Conservation (phyloP, 1,140 invertebrate genomes). For the Heliconius hermathena region DNA sequence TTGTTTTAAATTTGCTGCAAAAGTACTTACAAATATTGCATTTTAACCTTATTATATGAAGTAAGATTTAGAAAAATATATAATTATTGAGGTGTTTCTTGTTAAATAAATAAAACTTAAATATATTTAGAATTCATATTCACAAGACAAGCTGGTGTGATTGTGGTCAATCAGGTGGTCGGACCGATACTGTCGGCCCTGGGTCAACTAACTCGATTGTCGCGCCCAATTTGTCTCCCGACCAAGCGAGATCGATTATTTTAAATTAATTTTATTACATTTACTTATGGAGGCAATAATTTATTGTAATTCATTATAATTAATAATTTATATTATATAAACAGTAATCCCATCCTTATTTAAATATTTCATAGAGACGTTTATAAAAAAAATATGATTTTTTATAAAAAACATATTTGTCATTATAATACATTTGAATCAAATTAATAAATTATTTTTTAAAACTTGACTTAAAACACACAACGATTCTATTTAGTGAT, state of each 20-base stretch:
- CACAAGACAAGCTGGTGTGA: conserved; percentile 27
- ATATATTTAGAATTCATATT: background rate
- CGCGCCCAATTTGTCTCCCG: conserved; percentile 71
- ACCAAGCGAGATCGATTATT: conserved; percentile 50
- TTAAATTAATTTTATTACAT: conserved; percentile 41
- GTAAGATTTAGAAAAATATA: background rate
- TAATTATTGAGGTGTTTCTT: background rate
- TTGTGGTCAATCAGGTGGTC: conserved; percentile 52
- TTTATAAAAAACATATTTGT: too few species aligned
- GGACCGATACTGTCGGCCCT: conserved; percentile 56
- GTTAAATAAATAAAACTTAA: too few species aligned
- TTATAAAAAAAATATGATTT: too few species aligned
- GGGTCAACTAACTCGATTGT: conserved; percentile 78
- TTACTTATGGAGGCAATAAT: background rate
- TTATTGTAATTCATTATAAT: background rate
- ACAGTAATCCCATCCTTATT: background rate
- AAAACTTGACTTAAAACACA: background rate
- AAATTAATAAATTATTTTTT: too few species aligned
- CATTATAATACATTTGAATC: too few species aligned
- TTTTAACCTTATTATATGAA: too few species aligned
- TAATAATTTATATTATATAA: background rate
- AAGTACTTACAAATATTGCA: background rate
- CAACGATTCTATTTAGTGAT: background rate
- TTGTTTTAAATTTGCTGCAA: background rate
- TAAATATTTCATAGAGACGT: background rate